Percentiles rank a stretch among this genome's conserved stretches.
Evolutionary conservation across 2,888 invertebrate species (phyloP).

Genomic region (Macrophya alboannulata): DNA sequence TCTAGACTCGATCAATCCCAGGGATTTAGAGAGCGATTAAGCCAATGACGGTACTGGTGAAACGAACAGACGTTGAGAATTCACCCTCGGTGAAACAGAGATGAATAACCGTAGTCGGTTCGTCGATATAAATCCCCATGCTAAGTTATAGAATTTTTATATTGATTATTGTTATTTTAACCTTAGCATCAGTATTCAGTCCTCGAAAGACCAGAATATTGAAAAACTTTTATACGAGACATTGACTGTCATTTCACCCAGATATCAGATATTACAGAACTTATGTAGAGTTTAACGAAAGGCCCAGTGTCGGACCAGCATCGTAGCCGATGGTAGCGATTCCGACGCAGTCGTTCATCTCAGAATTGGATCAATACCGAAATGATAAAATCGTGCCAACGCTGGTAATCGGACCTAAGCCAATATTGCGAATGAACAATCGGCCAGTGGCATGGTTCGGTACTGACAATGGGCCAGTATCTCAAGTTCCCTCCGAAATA

Average conservation of each 20-base stretch:
- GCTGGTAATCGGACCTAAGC: too few species aligned
- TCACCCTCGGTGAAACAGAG: neutral
- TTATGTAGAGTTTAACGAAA: too few species aligned
- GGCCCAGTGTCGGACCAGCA: too few species aligned
- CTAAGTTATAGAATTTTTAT: neutral
- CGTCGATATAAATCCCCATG: neutral
- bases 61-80: neutral
- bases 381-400: too few species aligned
- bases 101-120: neutral
- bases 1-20: slow-evolving; percentile 42
- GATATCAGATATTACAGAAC: neutral
- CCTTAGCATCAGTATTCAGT: neutral
- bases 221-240: neutral
- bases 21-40: slow-evolving; percentile 15
- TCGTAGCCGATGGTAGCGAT: too few species aligned
- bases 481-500: too few species aligned
- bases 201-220: neutral
- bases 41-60: neutral
- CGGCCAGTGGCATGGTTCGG: too few species aligned
- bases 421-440: too few species aligned
- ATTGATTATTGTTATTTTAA: too few species aligned
- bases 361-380: too few species aligned
- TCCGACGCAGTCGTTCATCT: too few species aligned
- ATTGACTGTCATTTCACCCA: neutral
- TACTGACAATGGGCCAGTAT: too few species aligned